Conservation (phyloP, 1,140 invertebrate genomes). For the Dendroctonus ponderosae region DNA sequence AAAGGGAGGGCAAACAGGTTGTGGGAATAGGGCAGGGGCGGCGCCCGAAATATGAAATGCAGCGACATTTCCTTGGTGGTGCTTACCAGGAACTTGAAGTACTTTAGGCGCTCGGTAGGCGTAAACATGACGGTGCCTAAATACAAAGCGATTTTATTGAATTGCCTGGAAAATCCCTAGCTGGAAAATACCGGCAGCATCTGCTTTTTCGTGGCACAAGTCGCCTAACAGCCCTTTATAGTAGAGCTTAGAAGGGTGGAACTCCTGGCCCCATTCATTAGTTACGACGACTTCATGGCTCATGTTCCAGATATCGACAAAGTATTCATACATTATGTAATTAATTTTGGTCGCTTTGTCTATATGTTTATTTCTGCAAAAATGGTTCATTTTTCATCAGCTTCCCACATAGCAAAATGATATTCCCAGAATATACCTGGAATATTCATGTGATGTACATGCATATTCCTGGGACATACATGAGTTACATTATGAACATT, state of each 20-base stretch:
- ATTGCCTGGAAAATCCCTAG: neutral
- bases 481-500: too few relatives aligned
- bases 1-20: constrained; percentile 65
- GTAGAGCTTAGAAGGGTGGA: constrained; percentile 11
- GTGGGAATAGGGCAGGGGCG: constrained; percentile 61
- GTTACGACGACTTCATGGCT: constrained; percentile 11
- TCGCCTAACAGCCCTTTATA: constrained; percentile 31
- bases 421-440: too few relatives aligned
- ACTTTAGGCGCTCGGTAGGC: constrained; percentile 16
- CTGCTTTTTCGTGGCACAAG: constrained; percentile 16
- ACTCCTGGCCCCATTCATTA: constrained; percentile 21
- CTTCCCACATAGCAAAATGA: too few relatives aligned
- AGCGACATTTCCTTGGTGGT: constrained; percentile 36
- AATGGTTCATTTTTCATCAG: neutral
- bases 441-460: too few relatives aligned
- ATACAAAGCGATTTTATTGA: constrained; percentile 1
- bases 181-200: constrained; percentile 16
- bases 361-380: constrained; percentile 53
- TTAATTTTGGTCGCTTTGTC: constrained; percentile 60
- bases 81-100: constrained; percentile 23
- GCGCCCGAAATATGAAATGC: constrained; percentile 62
- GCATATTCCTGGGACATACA: too few relatives aligned
- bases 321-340: constrained; percentile 54
- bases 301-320: constrained; percentile 50
- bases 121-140: constrained; percentile 24